Evolutionary conservation across 1,140 invertebrate species (phyloP), one percentile per base, ranked within the genome.

Genomic region (Drosophila seguyi): DNA sequence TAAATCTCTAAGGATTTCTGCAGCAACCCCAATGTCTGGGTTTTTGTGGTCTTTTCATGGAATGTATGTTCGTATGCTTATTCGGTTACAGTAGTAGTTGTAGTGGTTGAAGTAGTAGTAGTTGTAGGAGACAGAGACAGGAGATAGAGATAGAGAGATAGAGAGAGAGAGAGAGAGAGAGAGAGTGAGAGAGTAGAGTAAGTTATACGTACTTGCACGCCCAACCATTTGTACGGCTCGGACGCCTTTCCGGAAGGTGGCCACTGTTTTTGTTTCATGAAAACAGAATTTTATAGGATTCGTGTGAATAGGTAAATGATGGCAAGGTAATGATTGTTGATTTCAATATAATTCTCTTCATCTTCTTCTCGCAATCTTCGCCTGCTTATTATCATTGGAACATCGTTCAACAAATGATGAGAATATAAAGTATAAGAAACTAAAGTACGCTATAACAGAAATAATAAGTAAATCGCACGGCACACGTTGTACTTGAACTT

Each of bases 181-280:
- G 81, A 77, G 50, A 85, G 75, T 58, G 76, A 65, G 56, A 87
- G 67, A 81, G 76, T 66, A 79, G 81, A 81, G 81, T 75, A 79
- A 90, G 74, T 90, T 93, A 96, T 96, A 98, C 97, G 95, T 98
- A 98, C 97, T 98, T 97, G 98, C 97, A 96, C 97, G 95, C 94
- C 98, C 97, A 94, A 98, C 97, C 95, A 98, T 97, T 95, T 98
- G 98, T 94, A 99, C 97, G 94, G 98, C 98, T 93, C 98, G 97
- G 93, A 99, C 98, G 95, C 98, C 98, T 95, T 99, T 99, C 96
- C 98, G 98, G 97, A 99, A 99, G 94, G 98, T 98, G 93, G 98
- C 97, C 97, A 99, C 98, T 99, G 95, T 92, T 86, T 88, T 74
- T 80, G 86, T 85, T 88, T 92, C 92, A 92, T 91, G 91, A 92